Conservation (phyloP, 1,140 invertebrate genomes). For the Linepithema humile region DNA sequence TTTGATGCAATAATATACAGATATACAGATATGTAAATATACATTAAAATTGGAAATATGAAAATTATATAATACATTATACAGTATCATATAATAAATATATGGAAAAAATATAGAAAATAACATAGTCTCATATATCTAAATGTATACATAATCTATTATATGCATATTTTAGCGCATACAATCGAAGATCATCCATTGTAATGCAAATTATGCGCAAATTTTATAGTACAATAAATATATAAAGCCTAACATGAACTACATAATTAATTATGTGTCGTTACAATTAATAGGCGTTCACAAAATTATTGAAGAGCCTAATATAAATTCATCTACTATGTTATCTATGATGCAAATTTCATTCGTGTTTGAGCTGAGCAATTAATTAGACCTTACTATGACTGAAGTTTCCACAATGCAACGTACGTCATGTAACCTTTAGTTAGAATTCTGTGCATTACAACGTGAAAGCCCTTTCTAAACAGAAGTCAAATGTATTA, state of each 20-base stretch:
- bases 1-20: not conserved
- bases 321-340: not conserved
- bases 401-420: slow-evolving; percentile 1
- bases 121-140: not conserved
- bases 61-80: not conserved
- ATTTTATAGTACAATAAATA: too few relatives aligned
- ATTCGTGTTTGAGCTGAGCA: not conserved
- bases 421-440: not conserved
- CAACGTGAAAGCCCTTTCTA: slow-evolving; percentile 2
- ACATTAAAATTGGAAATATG: not conserved
- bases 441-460: not conserved
- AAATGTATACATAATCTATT: not conserved
- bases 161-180: not conserved
- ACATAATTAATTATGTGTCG: not conserved
- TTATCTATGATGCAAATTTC: not conserved
- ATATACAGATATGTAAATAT: not conserved
- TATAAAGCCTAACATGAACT: not conserved
- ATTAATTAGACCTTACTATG: not conserved
- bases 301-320: not conserved
- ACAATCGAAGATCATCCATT: too few relatives aligned
- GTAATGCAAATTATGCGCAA: too few relatives aligned
- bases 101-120: not conserved
- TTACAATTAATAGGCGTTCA: not conserved
- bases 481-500: slow-evolving; percentile 11
- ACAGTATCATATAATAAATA: not conserved